Percentiles rank a stretch among this genome's conserved stretches.
These are phyloP conservation scores for Taxidea taxus DNA, from an alignment of 2,113 vertebrate species.

Conservation along the genomic window DNA sequence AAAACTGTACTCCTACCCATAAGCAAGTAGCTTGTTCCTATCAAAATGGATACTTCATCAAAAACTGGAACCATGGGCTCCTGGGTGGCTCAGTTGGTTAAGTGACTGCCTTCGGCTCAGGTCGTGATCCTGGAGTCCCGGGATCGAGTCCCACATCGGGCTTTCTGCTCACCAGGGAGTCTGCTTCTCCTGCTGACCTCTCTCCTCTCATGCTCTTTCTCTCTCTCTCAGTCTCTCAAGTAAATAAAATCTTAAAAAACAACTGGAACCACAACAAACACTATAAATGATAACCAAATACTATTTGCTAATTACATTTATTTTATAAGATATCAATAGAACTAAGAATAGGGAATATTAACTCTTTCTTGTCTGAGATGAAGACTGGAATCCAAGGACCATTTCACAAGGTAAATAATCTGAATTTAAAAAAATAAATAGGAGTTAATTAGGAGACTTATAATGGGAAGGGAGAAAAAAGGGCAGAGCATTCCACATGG, in stretches of 20 bases:
- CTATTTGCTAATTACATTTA: background rate
- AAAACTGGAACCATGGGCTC: background rate
- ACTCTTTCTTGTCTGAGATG: background rate
- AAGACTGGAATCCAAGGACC: background rate
- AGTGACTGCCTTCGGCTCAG: too few species aligned
- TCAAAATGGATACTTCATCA: background rate
- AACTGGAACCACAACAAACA: background rate
- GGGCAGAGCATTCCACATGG: background rate
- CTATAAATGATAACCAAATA: background rate
- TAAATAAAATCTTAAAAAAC: background rate
- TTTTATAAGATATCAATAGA: background rate
- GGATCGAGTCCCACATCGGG: too few species aligned
- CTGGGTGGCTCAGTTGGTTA: too few species aligned
- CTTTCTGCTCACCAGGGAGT: too few species aligned
- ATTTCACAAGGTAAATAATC: background rate
- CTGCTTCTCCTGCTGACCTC: too few species aligned
- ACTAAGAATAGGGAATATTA: background rate
- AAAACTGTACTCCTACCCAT: background rate
- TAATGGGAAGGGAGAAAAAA: background rate
- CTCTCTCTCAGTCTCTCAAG: too few species aligned
- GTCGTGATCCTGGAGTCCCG: too few species aligned
- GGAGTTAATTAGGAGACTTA: background rate
- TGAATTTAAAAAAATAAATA: background rate
- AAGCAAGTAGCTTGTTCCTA: background rate
- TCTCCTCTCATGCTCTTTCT: too few species aligned